A percentile compares a stretch with the other conserved stretches of the same genome.
Evolutionary conservation across 2,797 vertebrate species (phyloP).

Genomic region (Tangara arthus): DNA sequence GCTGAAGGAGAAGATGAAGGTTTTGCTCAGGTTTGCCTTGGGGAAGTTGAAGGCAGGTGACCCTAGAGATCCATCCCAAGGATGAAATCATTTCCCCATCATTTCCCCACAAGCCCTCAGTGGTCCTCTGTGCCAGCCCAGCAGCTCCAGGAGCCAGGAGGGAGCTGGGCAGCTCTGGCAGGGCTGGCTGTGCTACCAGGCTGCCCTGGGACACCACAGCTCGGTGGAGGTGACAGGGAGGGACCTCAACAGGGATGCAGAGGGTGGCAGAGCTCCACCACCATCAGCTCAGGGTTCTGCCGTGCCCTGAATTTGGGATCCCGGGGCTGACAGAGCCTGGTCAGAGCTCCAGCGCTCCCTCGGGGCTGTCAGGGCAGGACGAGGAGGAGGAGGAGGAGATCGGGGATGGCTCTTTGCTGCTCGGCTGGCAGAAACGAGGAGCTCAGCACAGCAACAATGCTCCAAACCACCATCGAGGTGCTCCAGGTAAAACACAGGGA

Average conservation of each 20-base stretch:
- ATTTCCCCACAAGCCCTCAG: rapidly evolving
- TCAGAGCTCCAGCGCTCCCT: rapidly evolving
- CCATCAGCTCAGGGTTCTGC: neutral
- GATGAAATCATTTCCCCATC: neutral
- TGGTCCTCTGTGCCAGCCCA: rapidly evolving
- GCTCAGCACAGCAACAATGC: rapidly evolving
- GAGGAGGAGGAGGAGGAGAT: neutral
- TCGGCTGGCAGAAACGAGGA: neutral
- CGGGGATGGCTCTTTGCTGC: neutral
- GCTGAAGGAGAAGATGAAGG: neutral
- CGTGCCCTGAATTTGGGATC: neutral
- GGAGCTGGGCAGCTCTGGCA: neutral
- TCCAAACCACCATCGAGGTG: rapidly evolving
- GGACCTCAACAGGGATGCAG: neutral
- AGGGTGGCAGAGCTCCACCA: neutral
- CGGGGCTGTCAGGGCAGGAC: rapidly evolving
- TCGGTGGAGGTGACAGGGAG: neutral
- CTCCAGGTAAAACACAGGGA: neutral
- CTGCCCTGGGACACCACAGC: neutral
- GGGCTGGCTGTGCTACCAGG: neutral
- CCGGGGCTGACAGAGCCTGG: neutral
- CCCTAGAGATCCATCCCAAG: neutral
- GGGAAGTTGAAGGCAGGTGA: neutral
- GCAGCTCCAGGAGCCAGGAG: neutral
- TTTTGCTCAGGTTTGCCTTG: neutral